These are phyloP conservation scores for Morelia viridis DNA, from an alignment of 2,797 vertebrate species.

Conservation along the genomic window DNA sequence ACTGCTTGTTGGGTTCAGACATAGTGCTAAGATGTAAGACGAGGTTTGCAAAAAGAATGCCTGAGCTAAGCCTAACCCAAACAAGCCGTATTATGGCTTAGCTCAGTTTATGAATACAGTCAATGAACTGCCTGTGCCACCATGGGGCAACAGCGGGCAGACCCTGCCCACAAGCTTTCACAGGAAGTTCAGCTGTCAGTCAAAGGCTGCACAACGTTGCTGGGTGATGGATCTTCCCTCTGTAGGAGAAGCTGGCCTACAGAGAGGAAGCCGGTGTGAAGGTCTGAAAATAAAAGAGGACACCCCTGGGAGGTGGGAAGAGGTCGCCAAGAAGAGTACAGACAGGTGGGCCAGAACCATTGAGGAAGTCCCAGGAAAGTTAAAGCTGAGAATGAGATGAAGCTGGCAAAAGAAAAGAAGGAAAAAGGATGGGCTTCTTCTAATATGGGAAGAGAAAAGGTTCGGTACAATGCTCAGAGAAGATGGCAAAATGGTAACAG, in stretches of 20 bases:
- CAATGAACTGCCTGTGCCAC: neutral
- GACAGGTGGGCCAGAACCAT: neutral
- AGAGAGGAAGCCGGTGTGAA: neutral
- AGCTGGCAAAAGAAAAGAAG: neutral
- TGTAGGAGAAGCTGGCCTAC: neutral
- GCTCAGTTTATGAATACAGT: neutral
- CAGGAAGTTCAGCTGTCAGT: neutral
- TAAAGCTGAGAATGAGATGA: neutral
- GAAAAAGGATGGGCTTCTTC: neutral
- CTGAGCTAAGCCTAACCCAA: neutral
- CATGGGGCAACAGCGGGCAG: neutral
- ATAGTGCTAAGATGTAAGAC: neutral
- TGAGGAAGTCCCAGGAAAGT: neutral
- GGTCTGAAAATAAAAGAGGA: neutral
- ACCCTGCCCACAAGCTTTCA: neutral
- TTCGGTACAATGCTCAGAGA: neutral
- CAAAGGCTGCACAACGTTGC: neutral
- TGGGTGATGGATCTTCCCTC: neutral
- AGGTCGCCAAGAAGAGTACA: neutral
- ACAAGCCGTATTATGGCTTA: neutral
- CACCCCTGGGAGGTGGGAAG: neutral
- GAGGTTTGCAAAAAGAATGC: neutral
- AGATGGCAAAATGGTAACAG: neutral
- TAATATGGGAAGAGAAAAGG: neutral
- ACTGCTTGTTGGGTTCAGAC: neutral